Percentiles rank a stretch among this genome's conserved stretches.
Conservation (phyloP, 2,797 vertebrate genomes). For the Kryptolebias ocellatus region DNA sequence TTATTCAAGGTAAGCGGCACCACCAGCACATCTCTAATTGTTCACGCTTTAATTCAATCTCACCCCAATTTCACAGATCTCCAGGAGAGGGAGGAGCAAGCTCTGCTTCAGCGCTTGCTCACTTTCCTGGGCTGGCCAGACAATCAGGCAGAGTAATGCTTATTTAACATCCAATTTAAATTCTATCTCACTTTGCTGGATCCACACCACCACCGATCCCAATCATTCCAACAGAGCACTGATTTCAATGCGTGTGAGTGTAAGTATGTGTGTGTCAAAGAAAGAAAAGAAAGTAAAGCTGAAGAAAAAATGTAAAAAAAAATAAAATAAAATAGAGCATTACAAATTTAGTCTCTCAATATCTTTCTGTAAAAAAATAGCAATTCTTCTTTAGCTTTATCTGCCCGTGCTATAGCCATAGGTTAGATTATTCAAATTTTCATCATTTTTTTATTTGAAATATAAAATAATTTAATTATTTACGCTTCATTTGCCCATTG, state of each 20-base stretch:
- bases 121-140: constrained; percentile 72
- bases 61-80: constrained; percentile 80
- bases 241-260: constrained; percentile 43
- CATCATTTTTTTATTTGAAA: not conserved
- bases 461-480: too few relatives aligned
- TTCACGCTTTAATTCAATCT: constrained; percentile 83
- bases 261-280: constrained; percentile 10
- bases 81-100: constrained; percentile 52
- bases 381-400: constrained; percentile 16
- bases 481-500: too few relatives aligned
- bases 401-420: not conserved
- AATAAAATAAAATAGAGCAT: not conserved
- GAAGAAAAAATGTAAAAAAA: not conserved
- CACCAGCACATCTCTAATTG: constrained; percentile 76
- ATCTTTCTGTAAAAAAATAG: constrained; percentile 10
- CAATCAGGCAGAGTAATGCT: constrained; percentile 84
- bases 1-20: constrained; percentile 51
- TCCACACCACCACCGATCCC: constrained; percentile 71
- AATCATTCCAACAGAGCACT: constrained; percentile 68
- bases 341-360: constrained; percentile 6
- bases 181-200: constrained; percentile 82
- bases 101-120: constrained; percentile 68
- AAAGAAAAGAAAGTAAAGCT: constrained; percentile 2
- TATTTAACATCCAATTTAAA: constrained; percentile 89
- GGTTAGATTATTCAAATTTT: constrained; percentile 10